These are phyloP conservation scores for Lagria hirta DNA, from an alignment of 2,888 invertebrate genomes.

Conservation along the genomic window DNA sequence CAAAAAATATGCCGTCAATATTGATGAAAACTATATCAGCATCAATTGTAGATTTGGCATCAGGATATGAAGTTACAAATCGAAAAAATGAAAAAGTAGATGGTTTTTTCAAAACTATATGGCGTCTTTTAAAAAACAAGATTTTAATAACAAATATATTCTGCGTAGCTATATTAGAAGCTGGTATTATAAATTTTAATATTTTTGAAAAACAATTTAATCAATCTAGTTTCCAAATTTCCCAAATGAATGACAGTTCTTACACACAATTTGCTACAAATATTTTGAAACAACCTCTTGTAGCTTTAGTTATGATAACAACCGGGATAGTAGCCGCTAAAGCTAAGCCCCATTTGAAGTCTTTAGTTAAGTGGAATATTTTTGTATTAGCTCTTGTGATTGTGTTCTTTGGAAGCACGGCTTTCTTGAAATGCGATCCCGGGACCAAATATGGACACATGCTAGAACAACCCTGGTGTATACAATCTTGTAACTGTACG, in stretches of 20 bases:
- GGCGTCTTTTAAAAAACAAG: conserved; percentile 59
- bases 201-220: conserved; percentile 60
- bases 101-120: conserved; percentile 55
- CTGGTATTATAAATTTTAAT: conserved; percentile 59
- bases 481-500: conserved; percentile 58
- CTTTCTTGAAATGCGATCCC: conserved; percentile 42
- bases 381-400: conserved; percentile 52
- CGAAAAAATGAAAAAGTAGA: conserved; percentile 29
- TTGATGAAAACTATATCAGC: conserved; percentile 61
- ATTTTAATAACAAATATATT: conserved; percentile 58
- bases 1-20: conserved; percentile 57
- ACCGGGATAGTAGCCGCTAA: conserved; percentile 60
- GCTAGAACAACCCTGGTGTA: conserved; percentile 50
- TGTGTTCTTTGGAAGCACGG: conserved; percentile 53
- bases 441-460: conserved; percentile 49
- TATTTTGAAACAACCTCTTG: conserved; percentile 60
- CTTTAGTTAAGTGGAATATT: conserved; percentile 57
- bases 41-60: conserved; percentile 56
- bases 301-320: conserved; percentile 57
- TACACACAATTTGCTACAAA: conserved; percentile 56
- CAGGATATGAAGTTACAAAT: conserved; percentile 36
- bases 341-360: conserved; percentile 55
- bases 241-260: conserved; percentile 58
- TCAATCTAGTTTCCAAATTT: conserved; percentile 61
- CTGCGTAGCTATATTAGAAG: conserved; percentile 56